Evolutionary conservation across 2,888 invertebrate species (phyloP).

Genomic region (Oscheius onirici): DNA sequence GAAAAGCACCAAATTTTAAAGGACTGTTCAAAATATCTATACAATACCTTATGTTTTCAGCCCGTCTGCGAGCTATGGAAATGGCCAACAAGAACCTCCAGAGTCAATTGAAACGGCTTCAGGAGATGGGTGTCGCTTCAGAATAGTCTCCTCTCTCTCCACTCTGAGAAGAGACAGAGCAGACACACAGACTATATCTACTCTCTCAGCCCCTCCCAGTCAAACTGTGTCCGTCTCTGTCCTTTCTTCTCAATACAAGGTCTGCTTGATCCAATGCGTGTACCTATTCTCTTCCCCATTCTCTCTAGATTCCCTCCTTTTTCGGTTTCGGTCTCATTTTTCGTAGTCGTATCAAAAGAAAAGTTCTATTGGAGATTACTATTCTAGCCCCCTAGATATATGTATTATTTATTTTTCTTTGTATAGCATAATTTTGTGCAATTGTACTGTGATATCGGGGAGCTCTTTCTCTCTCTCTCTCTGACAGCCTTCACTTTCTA

Average conservation of each 20-base stretch:
- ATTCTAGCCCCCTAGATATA: not conserved
- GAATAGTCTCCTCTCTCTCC: not conserved
- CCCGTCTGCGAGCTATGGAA: conserved; percentile 24
- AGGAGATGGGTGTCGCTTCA: conserved; percentile 30
- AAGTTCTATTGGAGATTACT: conserved; percentile 15
- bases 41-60: conserved; percentile 10
- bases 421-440: not conserved
- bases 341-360: not conserved
- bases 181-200: not conserved
- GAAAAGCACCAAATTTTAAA: no score
- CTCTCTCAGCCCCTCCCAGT: not conserved
- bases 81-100: conserved; percentile 29
- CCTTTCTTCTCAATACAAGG: conserved; percentile 27
- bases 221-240: conserved; percentile 12
- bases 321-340: conserved; percentile 12
- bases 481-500: conserved; percentile 1
- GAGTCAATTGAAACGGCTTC: conserved; percentile 27
- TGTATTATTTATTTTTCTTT: conserved; percentile 19
- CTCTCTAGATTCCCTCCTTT: not conserved
- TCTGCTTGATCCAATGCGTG: conserved; percentile 35
- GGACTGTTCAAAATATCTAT: no score
- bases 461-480: no score
- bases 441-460: conserved; percentile 22
- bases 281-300: conserved; percentile 4
- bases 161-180: conserved; percentile 21